phyloP scores from a whole-genome alignment of 2,113 vertebrate genomes.

The Chunga burmeisteri region DNA sequence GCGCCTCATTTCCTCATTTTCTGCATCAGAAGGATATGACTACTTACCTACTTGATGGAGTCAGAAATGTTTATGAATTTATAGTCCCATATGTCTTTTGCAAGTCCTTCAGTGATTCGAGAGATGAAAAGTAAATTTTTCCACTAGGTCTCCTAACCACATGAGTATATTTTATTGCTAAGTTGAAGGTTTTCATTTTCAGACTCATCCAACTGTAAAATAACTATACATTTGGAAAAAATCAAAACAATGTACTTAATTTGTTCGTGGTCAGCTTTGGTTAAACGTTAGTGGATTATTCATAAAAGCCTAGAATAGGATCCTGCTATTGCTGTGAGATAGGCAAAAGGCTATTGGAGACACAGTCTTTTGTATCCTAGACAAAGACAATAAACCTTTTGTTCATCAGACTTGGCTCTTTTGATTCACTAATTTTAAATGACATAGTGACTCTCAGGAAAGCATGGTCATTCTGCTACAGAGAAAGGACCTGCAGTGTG shows the following conservation, averaged over 20 bases:
- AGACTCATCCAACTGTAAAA: constrained; percentile 40
- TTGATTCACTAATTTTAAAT: constrained; percentile 33
- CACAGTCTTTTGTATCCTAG: not conserved
- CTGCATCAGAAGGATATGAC: not conserved
- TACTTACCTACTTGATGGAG: constrained; percentile 22
- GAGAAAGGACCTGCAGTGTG: not conserved
- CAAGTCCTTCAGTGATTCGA: constrained; percentile 13
- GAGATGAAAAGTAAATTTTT: constrained; percentile 46
- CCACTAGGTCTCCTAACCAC: constrained; percentile 18
- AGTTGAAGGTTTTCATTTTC: constrained; percentile 59
- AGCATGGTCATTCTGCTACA: not conserved
- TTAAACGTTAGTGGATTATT: constrained; percentile 15
- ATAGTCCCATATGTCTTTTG: constrained; percentile 2
- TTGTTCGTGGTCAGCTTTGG: constrained; percentile 10
- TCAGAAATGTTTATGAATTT: constrained; percentile 49
- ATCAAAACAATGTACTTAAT: constrained; percentile 35
- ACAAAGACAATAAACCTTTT: constrained; percentile 32
- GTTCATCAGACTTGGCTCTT: not conserved
- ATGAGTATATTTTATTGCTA: constrained; percentile 13
- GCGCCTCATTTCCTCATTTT: constrained; percentile 25
- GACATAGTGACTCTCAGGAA: not conserved
- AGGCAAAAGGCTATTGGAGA: not conserved
- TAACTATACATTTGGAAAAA: constrained; percentile 32
- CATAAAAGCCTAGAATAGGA: not conserved
- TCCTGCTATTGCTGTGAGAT: not conserved